These are phyloP conservation scores for Malthinus flaveolus DNA, from an alignment of 2,888 invertebrate genomes.

Conservation along the genomic window DNA sequence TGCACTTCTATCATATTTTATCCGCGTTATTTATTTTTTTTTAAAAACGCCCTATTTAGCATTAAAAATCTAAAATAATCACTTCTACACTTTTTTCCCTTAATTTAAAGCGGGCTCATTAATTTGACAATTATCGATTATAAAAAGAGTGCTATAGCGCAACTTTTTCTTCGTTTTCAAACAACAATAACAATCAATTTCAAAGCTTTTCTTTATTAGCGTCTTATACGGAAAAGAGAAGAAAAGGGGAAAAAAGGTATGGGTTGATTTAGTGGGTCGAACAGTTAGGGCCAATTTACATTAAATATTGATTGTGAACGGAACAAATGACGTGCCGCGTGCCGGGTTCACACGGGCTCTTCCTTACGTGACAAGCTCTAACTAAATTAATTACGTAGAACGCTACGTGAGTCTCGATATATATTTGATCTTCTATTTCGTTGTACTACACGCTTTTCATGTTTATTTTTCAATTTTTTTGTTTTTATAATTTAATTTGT, in stretches of 20 bases:
- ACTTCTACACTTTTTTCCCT: no score
- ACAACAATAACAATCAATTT: slow-evolving; percentile 27
- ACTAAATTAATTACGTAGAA: slow-evolving; percentile 39
- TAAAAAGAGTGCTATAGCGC: neutral
- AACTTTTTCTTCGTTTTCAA: slow-evolving; percentile 13
- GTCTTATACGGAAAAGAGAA: slow-evolving; percentile 22
- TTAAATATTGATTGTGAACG: slow-evolving; percentile 41
- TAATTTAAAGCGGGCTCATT: no score
- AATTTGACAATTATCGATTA: no score
- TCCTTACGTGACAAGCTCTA: slow-evolving; percentile 39
- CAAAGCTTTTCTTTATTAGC: slow-evolving; percentile 24
- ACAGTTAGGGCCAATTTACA: slow-evolving; percentile 39
- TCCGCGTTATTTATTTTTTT: slow-evolving; percentile 1
- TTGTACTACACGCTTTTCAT: neutral
- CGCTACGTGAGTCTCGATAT: slow-evolving; percentile 22
- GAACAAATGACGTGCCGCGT: slow-evolving; percentile 36
- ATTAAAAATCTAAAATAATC: no score
- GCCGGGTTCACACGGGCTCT: slow-evolving; percentile 35
- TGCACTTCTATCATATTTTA: slow-evolving; percentile 9
- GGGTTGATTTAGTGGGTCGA: slow-evolving; percentile 33
- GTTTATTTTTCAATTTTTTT: no score
- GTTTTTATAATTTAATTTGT: no score
- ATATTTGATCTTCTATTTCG: slow-evolving; percentile 15
- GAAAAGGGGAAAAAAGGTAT: no score
- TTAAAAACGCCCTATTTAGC: no score